These are phyloP conservation scores for Agapornis roseicollis DNA, from an alignment of 2,113 vertebrate genomes.

Conservation along the genomic window DNA sequence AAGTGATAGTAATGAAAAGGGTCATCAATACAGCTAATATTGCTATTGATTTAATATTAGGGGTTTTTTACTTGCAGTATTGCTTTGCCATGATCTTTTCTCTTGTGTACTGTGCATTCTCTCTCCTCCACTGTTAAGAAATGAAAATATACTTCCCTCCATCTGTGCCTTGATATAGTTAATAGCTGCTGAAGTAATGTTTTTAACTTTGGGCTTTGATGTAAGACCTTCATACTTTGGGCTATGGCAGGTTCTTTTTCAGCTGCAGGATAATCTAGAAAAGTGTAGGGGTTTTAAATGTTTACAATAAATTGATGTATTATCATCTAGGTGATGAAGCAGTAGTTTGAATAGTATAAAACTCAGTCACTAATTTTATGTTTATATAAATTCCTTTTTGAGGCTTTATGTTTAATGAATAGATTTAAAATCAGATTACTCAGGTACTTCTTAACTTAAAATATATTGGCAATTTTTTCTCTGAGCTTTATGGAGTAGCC, in stretches of 20 bases:
- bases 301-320: neutral
- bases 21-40: conserved; percentile 35
- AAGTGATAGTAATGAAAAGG: conserved; percentile 17
- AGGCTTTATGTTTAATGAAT: neutral
- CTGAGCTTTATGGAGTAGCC: neutral
- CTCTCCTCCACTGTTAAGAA: neutral
- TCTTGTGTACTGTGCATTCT: neutral
- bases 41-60: conserved; percentile 41
- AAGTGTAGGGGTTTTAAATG: neutral
- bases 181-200: neutral
- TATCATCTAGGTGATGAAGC: neutral
- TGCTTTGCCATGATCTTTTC: neutral
- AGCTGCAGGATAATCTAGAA: neutral
- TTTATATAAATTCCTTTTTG: neutral
- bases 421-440: neutral
- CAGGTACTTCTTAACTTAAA: neutral
- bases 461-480: neutral
- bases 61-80: neutral
- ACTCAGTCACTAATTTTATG: neutral
- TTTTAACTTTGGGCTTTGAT: neutral
- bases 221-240: neutral
- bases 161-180: conserved; percentile 20
- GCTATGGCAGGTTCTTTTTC: neutral
- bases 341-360: neutral
- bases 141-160: neutral